phyloP scores from a whole-genome alignment of 2,113 vertebrate genomes.

The Campylomormyrus tamandua region DNA sequence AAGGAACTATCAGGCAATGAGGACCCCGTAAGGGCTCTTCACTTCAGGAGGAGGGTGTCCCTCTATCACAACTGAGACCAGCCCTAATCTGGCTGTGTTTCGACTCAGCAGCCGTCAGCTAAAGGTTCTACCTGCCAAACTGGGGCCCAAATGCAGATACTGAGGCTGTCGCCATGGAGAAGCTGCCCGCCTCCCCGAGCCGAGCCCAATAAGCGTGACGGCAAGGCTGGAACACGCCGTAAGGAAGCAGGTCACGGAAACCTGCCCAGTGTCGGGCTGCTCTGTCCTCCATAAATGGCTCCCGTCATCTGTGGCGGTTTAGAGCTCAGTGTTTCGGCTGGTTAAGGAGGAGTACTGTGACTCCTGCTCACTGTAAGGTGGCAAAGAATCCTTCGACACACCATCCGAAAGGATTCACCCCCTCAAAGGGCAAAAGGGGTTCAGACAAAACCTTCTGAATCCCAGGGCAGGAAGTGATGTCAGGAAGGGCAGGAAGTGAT shows the following conservation, averaged over 20 bases:
- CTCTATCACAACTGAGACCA: background rate
- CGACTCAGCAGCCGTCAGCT: background rate
- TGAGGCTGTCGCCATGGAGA: background rate
- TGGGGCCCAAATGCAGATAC: background rate
- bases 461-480: background rate
- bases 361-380: background rate
- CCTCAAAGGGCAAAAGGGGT: background rate
- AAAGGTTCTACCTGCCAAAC: background rate
- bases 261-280: background rate
- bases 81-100: background rate
- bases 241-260: background rate
- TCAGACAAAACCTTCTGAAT: background rate
- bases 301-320: background rate
- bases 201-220: background rate
- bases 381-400: background rate
- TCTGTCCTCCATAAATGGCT: background rate
- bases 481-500: background rate
- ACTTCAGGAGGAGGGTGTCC: background rate
- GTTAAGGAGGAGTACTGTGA: background rate
- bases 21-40: background rate
- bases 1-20: background rate
- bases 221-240: background rate
- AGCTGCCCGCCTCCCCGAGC: background rate
- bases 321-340: background rate
- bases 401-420: background rate